These are phyloP conservation scores for Pelecanoides urinatrix DNA, from an alignment of 2,113 vertebrate genomes.

Conservation along the genomic window DNA sequence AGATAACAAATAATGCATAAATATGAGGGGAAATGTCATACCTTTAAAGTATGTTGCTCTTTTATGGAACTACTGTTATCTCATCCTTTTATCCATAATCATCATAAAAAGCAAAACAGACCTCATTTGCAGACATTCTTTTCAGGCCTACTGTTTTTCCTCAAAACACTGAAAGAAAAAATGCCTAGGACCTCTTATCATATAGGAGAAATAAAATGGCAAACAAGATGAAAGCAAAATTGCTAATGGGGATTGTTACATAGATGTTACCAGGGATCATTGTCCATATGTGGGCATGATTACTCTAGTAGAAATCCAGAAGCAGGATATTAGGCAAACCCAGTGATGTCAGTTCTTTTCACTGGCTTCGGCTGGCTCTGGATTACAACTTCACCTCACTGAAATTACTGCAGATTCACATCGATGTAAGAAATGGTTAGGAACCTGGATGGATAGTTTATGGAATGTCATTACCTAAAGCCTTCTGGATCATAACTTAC, in stretches of 20 bases:
- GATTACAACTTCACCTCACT: not conserved
- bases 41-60: not conserved
- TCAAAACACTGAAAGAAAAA: not conserved
- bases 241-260: not conserved
- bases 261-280: not conserved
- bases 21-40: not conserved
- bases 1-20: conserved; percentile 22
- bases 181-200: not conserved
- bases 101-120: not conserved
- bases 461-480: not conserved
- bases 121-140: not conserved
- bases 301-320: not conserved
- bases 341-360: not conserved
- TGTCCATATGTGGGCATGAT: not conserved
- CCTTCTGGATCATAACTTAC: not conserved
- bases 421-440: not conserved
- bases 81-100: conserved; percentile 19
- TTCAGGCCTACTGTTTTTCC: not conserved
- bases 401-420: not conserved
- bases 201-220: not conserved
- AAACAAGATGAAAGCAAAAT: conserved; percentile 28
- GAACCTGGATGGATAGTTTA: not conserved
- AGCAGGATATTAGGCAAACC: not conserved
- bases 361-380: not conserved
- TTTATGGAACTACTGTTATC: not conserved